Base-by-base conservation (phyloP, 2,888 invertebrate species). In the Scelioninae gen. 1 region DNA sequence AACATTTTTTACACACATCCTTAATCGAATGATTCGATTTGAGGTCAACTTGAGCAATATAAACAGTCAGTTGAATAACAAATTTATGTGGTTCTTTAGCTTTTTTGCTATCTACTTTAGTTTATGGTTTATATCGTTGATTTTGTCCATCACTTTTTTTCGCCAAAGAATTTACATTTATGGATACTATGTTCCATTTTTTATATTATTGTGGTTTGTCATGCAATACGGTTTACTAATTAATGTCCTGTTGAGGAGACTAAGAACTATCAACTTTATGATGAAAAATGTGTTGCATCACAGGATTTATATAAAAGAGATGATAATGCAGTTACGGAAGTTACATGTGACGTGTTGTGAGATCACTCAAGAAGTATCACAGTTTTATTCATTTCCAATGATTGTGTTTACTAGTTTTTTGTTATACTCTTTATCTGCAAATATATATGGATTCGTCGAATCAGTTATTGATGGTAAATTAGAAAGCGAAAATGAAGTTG, bases 101-200 rank as follows among this genome's bases (percentile, higher is more conserved):
- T n/a, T n/a, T n/a, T n/a, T n/a, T n/a, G n/a, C n/a, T n/a, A n/a
- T n/a, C n/a, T n/a, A n/a, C n/a, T n/a, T n/a, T n/a, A n/a, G n/a
- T n/a, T n/a, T n/a, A n/a, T n/a, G n/a, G n/a, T n/a, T n/a, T n/a
- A n/a, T n/a, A n/a, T n/a, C n/a, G n/a, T n/a, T n/a, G n/a, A n/a
- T n/a, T n/a, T n/a, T n/a, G n/a, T n/a, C n/a, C n/a, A n/a, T n/a
- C n/a, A n/a, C n/a, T n/a, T n/a, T n/a, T n/a, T n/a, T n/a, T n/a
- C n/a, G n/a, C n/a, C n/a, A n/a, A 23, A 23, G 23, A 23, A 31
- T 55, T 4, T 63, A 62, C 5, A 7, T 15, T 4, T 75, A 69
- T 40, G 51, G 53, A 16, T 77, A 69, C 34, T 77, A 63, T 40
- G 32, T 77, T 32, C 77, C 77, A 6, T 69, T 60, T 10, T 77